A percentile compares a stretch with the other conserved stretches of the same genome.
phyloP scores from a whole-genome alignment of 2,797 vertebrate species.

The Sardinella longiceps region DNA sequence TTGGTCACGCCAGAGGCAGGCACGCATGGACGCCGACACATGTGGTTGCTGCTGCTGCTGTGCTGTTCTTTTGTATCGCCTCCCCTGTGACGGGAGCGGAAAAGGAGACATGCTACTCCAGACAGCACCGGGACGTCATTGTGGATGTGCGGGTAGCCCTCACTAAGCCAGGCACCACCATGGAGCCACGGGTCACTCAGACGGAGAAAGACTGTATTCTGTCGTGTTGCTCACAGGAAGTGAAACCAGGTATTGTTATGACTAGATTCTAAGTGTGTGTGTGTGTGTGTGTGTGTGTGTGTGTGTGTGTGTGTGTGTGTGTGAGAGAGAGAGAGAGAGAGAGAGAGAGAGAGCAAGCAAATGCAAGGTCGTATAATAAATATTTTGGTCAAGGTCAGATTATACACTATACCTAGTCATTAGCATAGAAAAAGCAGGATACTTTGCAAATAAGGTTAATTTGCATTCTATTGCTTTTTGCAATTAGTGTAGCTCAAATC shows the following conservation, averaged over 20 bases:
- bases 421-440: too few species aligned
- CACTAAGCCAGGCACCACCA: conserved; percentile 41
- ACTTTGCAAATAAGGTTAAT: too few species aligned
- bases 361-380: neutral
- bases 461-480: too few species aligned
- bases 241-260: conserved; percentile 64
- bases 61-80: conserved; percentile 40
- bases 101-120: conserved; percentile 73
- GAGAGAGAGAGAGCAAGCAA: too few species aligned
- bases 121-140: conserved; percentile 66
- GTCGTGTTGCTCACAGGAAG: conserved; percentile 74
- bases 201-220: conserved; percentile 73
- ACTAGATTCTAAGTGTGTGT: neutral
- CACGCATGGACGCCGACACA: conserved; percentile 30
- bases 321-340: too few species aligned
- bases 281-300: neutral
- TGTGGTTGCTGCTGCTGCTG: conserved; percentile 23
- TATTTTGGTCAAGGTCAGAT: neutral
- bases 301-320: neutral
- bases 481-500: too few species aligned
- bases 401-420: neutral
- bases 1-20: neutral
- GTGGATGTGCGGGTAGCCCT: conserved; percentile 63
- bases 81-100: conserved; percentile 45
- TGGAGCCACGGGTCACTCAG: conserved; percentile 53